Evolutionary conservation across 2,797 vertebrate species (phyloP).

Genomic region (Poeciliopsis turneri): DNA sequence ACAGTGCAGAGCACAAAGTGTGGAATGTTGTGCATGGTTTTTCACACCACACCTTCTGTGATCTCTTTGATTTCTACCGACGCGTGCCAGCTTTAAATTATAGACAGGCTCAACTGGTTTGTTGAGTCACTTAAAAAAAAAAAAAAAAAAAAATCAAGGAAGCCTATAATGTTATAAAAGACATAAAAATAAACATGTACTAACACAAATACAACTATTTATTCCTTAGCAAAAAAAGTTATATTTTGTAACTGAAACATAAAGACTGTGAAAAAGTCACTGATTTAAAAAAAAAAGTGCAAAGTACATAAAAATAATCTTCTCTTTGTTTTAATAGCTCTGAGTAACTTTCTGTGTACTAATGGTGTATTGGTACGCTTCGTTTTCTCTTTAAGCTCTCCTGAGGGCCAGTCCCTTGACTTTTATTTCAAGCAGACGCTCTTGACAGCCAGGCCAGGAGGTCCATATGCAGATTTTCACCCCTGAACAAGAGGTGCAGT

Average conservation of each 20-base stretch:
- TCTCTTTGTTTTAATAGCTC: not conserved
- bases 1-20: not conserved
- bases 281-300: conserved; percentile 2
- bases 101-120: not conserved
- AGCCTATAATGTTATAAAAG: not conserved
- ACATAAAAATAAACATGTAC: not conserved
- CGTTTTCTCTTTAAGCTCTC: conserved; percentile 57
- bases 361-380: conserved; percentile 28
- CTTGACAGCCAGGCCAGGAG: conserved; percentile 54
- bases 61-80: not conserved
- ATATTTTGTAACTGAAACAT: not conserved
- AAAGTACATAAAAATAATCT: not conserved
- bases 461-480: conserved; percentile 80
- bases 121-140: not conserved
- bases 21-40: not conserved
- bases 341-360: conserved; percentile 11
- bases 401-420: conserved; percentile 45
- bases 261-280: not conserved
- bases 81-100: not conserved
- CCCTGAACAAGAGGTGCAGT: conserved; percentile 63
- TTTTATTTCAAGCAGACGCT: conserved; percentile 59
- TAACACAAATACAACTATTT: not conserved
- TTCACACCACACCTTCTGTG: not conserved
- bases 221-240: not conserved
- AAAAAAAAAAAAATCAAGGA: not conserved